Percentiles rank a stretch among this genome's conserved stretches.
Evolutionary conservation across 2,797 vertebrate species (phyloP).

Genomic region (Astyanax mexicanus): DNA sequence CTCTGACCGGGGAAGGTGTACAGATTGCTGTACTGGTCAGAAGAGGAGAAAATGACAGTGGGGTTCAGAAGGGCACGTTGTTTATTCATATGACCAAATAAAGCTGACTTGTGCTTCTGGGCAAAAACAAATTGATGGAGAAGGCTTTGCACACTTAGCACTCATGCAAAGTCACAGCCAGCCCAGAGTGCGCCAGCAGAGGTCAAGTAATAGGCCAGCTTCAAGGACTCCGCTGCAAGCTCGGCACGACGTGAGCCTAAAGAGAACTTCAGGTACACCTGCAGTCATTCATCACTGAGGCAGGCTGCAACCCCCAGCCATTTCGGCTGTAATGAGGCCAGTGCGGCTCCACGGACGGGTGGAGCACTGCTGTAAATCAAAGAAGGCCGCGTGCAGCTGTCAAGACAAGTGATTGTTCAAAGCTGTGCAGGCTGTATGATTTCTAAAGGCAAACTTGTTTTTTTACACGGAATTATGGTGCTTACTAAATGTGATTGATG

Average conservation of each 20-base stretch:
- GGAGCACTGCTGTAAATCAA: conserved; percentile 19
- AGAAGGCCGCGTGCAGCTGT: background rate
- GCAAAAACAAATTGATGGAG: background rate
- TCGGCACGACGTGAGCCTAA: conserved; percentile 21
- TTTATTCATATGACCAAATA: background rate
- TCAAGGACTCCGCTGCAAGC: conserved; percentile 41
- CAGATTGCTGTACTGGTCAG: background rate
- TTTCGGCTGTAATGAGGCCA: conserved; percentile 33
- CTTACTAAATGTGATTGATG: no score
- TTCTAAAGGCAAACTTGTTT: background rate
- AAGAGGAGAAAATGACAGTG: background rate
- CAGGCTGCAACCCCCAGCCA: conserved; percentile 26
- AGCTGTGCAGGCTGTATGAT: background rate
- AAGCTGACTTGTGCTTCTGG: background rate
- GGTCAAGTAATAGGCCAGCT: conserved; percentile 36
- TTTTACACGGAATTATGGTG: no score
- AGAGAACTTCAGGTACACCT: conserved; percentile 55
- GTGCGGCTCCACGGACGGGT: background rate
- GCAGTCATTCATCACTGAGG: conserved; percentile 64
- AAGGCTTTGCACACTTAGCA: background rate
- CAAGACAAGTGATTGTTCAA: conserved; percentile 1
- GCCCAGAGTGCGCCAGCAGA: conserved; percentile 7
- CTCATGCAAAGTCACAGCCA: background rate
- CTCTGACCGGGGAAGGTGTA: background rate
- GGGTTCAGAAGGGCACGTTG: background rate